A percentile compares a stretch with the other conserved stretches of the same genome.
Evolutionary conservation across 92 coral and sea anemone species (phyloP).

Genomic region (Phymanthus crucifer): DNA sequence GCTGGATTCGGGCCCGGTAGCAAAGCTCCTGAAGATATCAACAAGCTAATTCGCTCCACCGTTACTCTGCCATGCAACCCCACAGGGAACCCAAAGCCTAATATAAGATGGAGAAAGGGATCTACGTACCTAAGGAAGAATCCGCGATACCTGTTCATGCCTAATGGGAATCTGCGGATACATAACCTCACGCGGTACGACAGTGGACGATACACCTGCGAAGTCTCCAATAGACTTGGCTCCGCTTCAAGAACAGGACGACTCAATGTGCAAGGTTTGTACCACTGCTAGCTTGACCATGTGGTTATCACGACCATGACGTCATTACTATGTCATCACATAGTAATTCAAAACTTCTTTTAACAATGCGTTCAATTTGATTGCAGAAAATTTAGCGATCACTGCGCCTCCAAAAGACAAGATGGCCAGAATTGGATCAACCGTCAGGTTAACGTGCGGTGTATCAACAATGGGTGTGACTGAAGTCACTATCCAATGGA

Average conservation of each 20-base stretch:
- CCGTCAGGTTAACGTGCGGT: constrained; percentile 61
- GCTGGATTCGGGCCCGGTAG: constrained; percentile 90
- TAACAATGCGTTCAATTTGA: neutral
- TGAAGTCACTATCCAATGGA: constrained; percentile 74
- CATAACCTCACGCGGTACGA: constrained; percentile 65
- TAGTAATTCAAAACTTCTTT: no score
- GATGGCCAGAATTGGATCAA: constrained; percentile 43
- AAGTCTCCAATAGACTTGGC: constrained; percentile 73
- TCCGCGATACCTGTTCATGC: constrained; percentile 51
- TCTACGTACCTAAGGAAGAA: constrained; percentile 19
- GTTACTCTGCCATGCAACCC: constrained; percentile 75
- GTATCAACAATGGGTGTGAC: constrained; percentile 48
- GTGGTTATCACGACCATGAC: neutral
- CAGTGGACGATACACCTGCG: constrained; percentile 78
- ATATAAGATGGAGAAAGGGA: constrained; percentile 71
- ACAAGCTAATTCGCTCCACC: constrained; percentile 64
- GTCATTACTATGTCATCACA: neutral
- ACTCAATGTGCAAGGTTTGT: constrained; percentile 78
- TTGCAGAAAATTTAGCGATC: constrained; percentile 51
- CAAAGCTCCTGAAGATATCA: constrained; percentile 52
- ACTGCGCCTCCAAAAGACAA: constrained; percentile 48
- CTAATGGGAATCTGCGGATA: constrained; percentile 76
- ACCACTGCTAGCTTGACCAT: neutral
- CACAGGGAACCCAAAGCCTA: constrained; percentile 82
- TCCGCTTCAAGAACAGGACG: constrained; percentile 52